These are phyloP conservation scores for Amniataba percoides DNA, from an alignment of 2,797 vertebrate species.

Conservation along the genomic window DNA sequence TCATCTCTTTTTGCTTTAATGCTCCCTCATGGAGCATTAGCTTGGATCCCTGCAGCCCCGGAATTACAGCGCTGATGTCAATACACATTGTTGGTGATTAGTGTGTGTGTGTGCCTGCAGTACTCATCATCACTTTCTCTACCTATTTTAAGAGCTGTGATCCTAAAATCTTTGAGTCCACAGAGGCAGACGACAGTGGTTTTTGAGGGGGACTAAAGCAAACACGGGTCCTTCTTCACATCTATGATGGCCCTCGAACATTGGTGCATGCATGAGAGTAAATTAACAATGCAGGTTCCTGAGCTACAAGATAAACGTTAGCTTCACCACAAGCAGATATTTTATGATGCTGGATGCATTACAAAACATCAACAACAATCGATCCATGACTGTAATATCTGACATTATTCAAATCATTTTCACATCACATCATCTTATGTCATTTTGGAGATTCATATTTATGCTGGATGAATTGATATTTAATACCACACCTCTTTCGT, in stretches of 20 bases:
- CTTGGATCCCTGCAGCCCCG: slow-evolving; percentile 53
- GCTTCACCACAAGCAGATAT: too few relatives aligned
- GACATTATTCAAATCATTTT: too few relatives aligned
- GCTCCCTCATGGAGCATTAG: slow-evolving; percentile 55
- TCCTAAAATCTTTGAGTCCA: neutral
- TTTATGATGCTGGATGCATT: too few relatives aligned
- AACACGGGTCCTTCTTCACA: neutral
- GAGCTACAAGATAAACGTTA: too few relatives aligned
- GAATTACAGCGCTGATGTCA: slow-evolving; percentile 55
- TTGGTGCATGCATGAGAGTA: too few relatives aligned
- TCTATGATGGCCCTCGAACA: too few relatives aligned
- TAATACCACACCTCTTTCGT: neutral
- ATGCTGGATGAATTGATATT: slow-evolving; percentile 12
- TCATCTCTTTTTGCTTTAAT: slow-evolving; percentile 54
- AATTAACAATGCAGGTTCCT: too few relatives aligned
- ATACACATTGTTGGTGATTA: slow-evolving; percentile 55
- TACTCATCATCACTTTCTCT: slow-evolving; percentile 18
- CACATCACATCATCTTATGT: neutral
- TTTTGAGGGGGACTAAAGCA: neutral
- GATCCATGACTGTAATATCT: too few relatives aligned
- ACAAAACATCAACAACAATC: too few relatives aligned
- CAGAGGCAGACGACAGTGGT: neutral
- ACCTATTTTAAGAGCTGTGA: slow-evolving; percentile 41
- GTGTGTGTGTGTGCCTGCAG: neutral
- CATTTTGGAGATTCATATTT: neutral